These are phyloP conservation scores for Villa cingulata DNA, from an alignment of 2,888 invertebrate genomes.

Conservation along the genomic window DNA sequence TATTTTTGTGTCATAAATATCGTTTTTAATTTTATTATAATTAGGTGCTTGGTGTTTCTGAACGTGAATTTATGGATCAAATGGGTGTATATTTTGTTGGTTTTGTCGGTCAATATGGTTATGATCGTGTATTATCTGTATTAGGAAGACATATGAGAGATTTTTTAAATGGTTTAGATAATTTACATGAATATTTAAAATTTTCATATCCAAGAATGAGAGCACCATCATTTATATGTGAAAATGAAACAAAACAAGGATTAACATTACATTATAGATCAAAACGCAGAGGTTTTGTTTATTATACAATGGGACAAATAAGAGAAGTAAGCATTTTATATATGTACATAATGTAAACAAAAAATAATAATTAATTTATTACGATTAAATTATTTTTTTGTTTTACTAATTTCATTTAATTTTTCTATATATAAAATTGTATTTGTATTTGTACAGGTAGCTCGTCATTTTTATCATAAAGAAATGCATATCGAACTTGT, in stretches of 20 bases:
- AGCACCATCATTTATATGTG: slow-evolving; percentile 96
- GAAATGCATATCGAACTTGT: slow-evolving; percentile 85
- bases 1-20: not conserved
- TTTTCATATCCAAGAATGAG: slow-evolving; percentile 79
- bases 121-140: slow-evolving; percentile 80
- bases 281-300: slow-evolving; percentile 84
- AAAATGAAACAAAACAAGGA: slow-evolving; percentile 85
- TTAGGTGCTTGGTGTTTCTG: slow-evolving; percentile 74
- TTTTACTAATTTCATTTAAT: too few species aligned
- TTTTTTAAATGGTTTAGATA: slow-evolving; percentile 90
- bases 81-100: slow-evolving; percentile 91
- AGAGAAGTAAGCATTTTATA: slow-evolving; percentile 46
- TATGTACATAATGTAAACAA: not conserved
- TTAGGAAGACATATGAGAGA: slow-evolving; percentile 89
- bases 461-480: slow-evolving; percentile 86
- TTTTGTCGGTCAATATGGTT: slow-evolving; percentile 89
- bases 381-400: too few species aligned
- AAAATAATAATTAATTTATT: too few species aligned
- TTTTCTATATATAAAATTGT: too few species aligned
- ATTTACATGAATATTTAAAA: slow-evolving; percentile 92
- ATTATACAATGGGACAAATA: slow-evolving; percentile 95
- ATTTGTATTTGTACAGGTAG: slow-evolving; percentile 45
- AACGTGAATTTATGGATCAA: slow-evolving; percentile 81
- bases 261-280: slow-evolving; percentile 87
- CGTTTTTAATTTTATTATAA: slow-evolving; percentile 13